These are phyloP conservation scores for Sinocyclocheilus rhinocerous DNA, from an alignment of 2,113 vertebrate species.

Conservation along the genomic window DNA sequence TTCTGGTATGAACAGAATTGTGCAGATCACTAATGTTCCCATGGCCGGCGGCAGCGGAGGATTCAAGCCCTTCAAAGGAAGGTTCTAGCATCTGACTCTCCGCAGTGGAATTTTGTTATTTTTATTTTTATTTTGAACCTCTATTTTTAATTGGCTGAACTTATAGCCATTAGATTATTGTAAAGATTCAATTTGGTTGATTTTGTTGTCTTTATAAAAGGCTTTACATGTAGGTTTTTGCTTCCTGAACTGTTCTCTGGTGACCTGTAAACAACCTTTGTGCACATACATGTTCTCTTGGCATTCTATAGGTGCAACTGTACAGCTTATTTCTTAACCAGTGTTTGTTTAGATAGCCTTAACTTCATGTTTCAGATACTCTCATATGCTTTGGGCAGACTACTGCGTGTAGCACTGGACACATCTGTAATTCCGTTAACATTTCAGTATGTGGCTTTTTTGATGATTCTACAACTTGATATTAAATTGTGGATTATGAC, in stretches of 20 bases:
- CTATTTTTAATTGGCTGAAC: slow-evolving; percentile 82
- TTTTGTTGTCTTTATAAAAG: slow-evolving; percentile 61
- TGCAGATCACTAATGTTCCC: slow-evolving; percentile 93
- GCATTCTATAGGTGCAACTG: slow-evolving; percentile 58
- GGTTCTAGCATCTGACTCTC: slow-evolving; percentile 77
- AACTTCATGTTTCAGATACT: slow-evolving; percentile 43
- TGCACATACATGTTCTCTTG: slow-evolving; percentile 64
- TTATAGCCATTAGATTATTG: slow-evolving; percentile 59
- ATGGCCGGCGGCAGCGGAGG: slow-evolving; percentile 86
- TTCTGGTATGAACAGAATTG: slow-evolving; percentile 91
- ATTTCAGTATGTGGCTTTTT: slow-evolving; percentile 21
- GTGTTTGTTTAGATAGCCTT: slow-evolving; percentile 62
- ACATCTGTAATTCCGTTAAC: slow-evolving; percentile 34
- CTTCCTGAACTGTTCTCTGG: slow-evolving; percentile 64
- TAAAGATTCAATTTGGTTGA: slow-evolving; percentile 29
- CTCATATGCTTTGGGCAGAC: neutral
- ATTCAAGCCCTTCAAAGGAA: slow-evolving; percentile 94
- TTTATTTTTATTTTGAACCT: too few species aligned
- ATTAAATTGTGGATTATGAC: slow-evolving; percentile 55
- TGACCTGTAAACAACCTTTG: slow-evolving; percentile 58
- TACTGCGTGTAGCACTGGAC: slow-evolving; percentile 49
- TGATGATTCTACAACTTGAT: slow-evolving; percentile 24
- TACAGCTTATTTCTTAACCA: slow-evolving; percentile 62
- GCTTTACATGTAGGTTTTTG: slow-evolving; percentile 58
- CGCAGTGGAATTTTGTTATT: too few species aligned